Evolutionary conservation across 2,797 vertebrate species (phyloP).

Genomic region (Fistularia tabacaria): DNA sequence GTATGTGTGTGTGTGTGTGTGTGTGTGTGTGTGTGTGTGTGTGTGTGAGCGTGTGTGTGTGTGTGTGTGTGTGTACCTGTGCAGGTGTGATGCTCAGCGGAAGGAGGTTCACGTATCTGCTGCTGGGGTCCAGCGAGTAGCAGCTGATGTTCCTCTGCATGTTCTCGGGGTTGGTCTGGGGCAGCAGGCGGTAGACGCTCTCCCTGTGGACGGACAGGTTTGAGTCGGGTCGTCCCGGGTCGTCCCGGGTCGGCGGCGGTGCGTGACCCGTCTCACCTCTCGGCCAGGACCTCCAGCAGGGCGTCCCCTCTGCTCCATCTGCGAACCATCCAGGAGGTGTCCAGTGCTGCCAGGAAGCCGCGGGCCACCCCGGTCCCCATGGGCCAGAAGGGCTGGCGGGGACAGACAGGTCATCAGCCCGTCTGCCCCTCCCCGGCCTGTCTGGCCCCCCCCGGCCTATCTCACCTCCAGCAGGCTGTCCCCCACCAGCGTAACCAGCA

Average conservation of each 20-base stretch:
- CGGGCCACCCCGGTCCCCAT: constrained; percentile 96
- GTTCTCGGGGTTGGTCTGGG: constrained; percentile 95
- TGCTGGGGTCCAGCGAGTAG: constrained; percentile 88
- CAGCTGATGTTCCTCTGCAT: constrained; percentile 91
- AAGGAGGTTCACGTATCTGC: constrained; percentile 86
- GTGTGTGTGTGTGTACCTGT: constrained; percentile 1
- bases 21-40: constrained; percentile 1
- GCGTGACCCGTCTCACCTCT: constrained; percentile 77
- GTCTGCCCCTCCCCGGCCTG: no score
- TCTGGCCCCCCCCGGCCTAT: constrained; percentile 10
- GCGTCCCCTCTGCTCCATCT: constrained; percentile 83
- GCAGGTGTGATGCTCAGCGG: constrained; percentile 1
- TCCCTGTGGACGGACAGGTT: constrained; percentile 76
- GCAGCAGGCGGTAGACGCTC: constrained; percentile 89
- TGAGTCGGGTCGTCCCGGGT: neutral
- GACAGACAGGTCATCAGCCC: constrained; percentile 5
- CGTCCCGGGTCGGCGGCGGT: neutral
- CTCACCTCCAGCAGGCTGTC: constrained; percentile 94
- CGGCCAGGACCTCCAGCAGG: constrained; percentile 86
- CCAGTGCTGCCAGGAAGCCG: constrained; percentile 93
- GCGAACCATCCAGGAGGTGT: constrained; percentile 94
- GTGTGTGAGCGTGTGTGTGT: constrained; percentile 1
- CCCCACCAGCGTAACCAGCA: constrained; percentile 89
- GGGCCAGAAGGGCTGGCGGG: constrained; percentile 89
- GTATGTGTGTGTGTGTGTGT: neutral